A percentile compares a stretch with the other conserved stretches of the same genome.
Evolutionary conservation across 2,888 invertebrate species (phyloP).

Genomic region (Patella pellucida): DNA sequence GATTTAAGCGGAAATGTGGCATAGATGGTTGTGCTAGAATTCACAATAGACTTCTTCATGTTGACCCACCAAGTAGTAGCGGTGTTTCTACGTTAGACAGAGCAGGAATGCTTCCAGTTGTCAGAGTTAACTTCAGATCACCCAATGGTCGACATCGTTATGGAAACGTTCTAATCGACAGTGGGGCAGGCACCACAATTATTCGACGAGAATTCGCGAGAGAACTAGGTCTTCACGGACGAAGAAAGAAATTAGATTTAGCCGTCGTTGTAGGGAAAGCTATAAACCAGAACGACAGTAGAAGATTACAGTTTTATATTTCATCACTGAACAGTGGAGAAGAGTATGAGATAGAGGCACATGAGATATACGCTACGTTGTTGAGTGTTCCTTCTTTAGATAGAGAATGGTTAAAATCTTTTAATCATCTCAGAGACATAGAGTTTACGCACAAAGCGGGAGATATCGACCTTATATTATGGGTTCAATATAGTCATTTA

Average conservation of each 20-base stretch:
- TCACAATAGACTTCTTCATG: constrained; percentile 20
- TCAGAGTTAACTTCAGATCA: constrained; percentile 19
- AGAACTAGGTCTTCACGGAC: constrained; percentile 3
- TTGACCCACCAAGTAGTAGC: constrained; percentile 19
- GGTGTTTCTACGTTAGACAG: constrained; percentile 10
- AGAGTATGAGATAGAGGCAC: constrained; percentile 24
- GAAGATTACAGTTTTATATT: constrained; percentile 8
- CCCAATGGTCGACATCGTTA: constrained; percentile 19
- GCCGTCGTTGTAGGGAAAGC: not conserved
- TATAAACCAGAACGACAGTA: too few species aligned
- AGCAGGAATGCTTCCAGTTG: constrained; percentile 19
- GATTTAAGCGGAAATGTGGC: not conserved
- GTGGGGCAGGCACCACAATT: constrained; percentile 24
- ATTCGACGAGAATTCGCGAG: not conserved
- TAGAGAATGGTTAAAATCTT: constrained; percentile 13
- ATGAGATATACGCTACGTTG: constrained; percentile 24
- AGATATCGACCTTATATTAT: constrained; percentile 16
- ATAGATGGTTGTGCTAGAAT: constrained; percentile 14
- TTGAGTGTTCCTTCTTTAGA: constrained; percentile 17
- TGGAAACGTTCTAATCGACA: constrained; percentile 23
- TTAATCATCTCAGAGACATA: constrained; percentile 3
- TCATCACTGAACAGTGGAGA: constrained; percentile 21
- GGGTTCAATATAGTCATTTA: constrained; percentile 26
- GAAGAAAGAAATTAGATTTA: not conserved
- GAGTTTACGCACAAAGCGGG: constrained; percentile 18